These are phyloP conservation scores for Cecropterus lyciades DNA, from an alignment of 1,140 invertebrate species.

Conservation along the genomic window DNA sequence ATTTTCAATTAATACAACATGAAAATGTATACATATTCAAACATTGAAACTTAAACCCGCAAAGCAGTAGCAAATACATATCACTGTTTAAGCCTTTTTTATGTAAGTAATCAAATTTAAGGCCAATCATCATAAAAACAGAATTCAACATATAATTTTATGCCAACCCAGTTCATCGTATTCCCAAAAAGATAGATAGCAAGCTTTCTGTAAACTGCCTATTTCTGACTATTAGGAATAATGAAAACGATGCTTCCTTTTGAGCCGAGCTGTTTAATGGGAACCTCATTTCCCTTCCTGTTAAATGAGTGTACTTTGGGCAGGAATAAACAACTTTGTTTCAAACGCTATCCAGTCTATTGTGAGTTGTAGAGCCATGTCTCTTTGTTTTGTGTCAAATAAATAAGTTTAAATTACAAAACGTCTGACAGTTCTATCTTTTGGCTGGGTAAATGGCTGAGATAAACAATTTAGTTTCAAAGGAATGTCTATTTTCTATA, in stretches of 20 bases:
- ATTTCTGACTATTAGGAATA: conserved; percentile 43
- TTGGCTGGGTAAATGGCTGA: conserved; percentile 14
- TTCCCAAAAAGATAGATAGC: conserved; percentile 33
- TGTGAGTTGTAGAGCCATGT: conserved; percentile 30
- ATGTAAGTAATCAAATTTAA: too few species aligned
- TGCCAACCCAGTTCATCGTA: conserved; percentile 17
- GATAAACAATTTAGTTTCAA: neutral
- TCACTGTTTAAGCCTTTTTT: too few species aligned
- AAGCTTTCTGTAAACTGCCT: conserved; percentile 37
- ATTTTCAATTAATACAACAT: too few species aligned
- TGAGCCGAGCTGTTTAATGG: conserved; percentile 43
- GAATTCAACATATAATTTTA: conserved; percentile 32
- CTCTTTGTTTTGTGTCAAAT: conserved; percentile 37
- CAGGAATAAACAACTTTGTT: conserved; percentile 38
- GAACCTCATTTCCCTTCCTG: conserved; percentile 40
- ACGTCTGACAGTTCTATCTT: conserved; percentile 29
- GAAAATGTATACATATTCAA: too few species aligned
- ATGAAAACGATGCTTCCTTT: conserved; percentile 46
- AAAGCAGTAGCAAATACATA: too few species aligned
- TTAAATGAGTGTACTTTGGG: conserved; percentile 39
- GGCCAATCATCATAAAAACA: conserved; percentile 3
- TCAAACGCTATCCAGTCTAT: conserved; percentile 32
- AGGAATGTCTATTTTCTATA: neutral
- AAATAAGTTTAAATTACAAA: conserved; percentile 36
- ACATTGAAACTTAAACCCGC: too few species aligned